Evolutionary conservation across 2,797 vertebrate species (phyloP).

Genomic region (Bryconaethiops microstoma): DNA sequence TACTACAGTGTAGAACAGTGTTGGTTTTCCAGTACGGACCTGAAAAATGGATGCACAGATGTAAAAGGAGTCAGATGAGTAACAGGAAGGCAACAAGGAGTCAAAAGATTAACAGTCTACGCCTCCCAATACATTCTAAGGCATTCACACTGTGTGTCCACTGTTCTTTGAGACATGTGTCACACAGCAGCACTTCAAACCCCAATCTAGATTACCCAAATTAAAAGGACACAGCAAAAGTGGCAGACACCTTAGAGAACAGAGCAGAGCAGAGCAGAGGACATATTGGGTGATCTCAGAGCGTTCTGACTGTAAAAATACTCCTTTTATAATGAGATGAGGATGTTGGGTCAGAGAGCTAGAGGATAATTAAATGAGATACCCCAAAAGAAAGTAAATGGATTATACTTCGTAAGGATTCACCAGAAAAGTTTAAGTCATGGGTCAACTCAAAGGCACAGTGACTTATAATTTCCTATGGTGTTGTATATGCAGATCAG

Average conservation of each 20-base stretch:
- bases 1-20: not conserved
- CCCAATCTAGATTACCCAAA: slow-evolving; percentile 40
- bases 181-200: slow-evolving; percentile 31
- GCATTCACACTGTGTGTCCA: slow-evolving; percentile 10
- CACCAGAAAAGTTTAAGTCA: not conserved
- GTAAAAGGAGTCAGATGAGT: not conserved
- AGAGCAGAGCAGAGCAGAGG: slow-evolving; percentile 22
- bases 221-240: slow-evolving; percentile 37
- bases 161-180: slow-evolving; percentile 33
- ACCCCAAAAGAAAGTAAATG: not conserved
- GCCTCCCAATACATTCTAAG: slow-evolving; percentile 27
- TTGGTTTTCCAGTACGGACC: not conserved
- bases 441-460: not conserved
- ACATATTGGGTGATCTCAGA: slow-evolving; percentile 2
- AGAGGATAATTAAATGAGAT: not conserved
- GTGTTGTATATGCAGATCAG: not conserved
- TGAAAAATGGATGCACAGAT: not conserved
- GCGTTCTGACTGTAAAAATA: slow-evolving; percentile 16
- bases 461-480: not conserved
- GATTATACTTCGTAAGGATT: not conserved
- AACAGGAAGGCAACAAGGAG: not conserved
- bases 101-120: slow-evolving; percentile 7
- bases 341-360: slow-evolving; percentile 12
- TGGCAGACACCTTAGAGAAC: slow-evolving; percentile 13
- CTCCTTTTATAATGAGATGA: slow-evolving; percentile 14